A percentile compares a stretch with the other conserved stretches of the same genome.
Evolutionary conservation across 2,888 invertebrate species (phyloP).

Genomic region (Exephanes ischioxanthus): DNA sequence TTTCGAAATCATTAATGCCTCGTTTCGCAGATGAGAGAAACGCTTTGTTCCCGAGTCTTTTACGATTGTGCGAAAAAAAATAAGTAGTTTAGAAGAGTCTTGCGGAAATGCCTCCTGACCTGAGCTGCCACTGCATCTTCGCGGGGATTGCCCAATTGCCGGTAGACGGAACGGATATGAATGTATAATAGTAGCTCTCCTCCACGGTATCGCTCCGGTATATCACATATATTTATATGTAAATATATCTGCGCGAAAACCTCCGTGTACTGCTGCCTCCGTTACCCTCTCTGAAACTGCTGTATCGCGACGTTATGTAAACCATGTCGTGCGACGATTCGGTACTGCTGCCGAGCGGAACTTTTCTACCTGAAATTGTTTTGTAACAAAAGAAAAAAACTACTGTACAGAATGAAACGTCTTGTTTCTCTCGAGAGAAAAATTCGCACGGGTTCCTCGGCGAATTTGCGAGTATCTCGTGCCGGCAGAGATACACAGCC

Average conservation of each 20-base stretch:
- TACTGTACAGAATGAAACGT: neutral
- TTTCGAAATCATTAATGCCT: neutral
- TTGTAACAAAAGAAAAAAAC: slow-evolving; percentile 45
- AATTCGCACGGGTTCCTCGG: slow-evolving; percentile 57
- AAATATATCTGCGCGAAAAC: neutral
- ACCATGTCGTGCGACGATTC: slow-evolving; percentile 73
- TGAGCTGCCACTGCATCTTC: neutral
- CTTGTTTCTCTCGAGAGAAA: slow-evolving; percentile 9
- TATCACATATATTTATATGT: slow-evolving; percentile 20
- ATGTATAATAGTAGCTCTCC: slow-evolving; percentile 19
- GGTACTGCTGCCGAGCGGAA: slow-evolving; percentile 8
- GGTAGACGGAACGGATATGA: slow-evolving; percentile 29
- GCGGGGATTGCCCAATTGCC: slow-evolving; percentile 22
- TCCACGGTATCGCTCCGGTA: neutral
- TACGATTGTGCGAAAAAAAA: neutral
- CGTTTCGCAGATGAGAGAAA: neutral
- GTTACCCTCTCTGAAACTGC: slow-evolving; percentile 22
- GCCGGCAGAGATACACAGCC: neutral
- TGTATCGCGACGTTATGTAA: slow-evolving; percentile 71
- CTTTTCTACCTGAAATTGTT: slow-evolving; percentile 48
- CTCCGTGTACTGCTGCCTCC: neutral
- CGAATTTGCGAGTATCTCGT: neutral
- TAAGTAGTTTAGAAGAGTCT: neutral
- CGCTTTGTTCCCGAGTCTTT: slow-evolving; percentile 1
- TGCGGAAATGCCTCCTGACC: slow-evolving; percentile 17